A percentile compares a stretch with the other conserved stretches of the same genome.
phyloP scores from a whole-genome alignment of 35 echinoderm and acorn worm species.

The Chiridota heheva region DNA sequence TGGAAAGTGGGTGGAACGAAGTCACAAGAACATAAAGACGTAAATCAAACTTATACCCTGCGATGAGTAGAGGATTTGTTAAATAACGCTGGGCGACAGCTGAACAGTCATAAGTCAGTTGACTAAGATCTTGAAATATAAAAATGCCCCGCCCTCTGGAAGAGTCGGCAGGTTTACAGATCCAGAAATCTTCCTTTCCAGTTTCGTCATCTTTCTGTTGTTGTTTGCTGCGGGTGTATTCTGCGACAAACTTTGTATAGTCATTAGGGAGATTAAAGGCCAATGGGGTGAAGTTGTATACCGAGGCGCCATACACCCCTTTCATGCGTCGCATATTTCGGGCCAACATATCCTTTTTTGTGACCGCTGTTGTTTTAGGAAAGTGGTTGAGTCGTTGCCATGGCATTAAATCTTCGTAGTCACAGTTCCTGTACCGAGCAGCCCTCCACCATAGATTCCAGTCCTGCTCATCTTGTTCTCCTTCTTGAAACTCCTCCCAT shows the following conservation, averaged over 20 bases:
- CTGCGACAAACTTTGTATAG: slow-evolving; percentile 94
- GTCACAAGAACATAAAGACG: slow-evolving; percentile 79
- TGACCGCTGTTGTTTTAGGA: slow-evolving; percentile 78
- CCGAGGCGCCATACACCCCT: slow-evolving; percentile 77
- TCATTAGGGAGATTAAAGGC: slow-evolving; percentile 90
- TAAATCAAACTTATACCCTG: slow-evolving; percentile 91
- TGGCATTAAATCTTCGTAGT: slow-evolving; percentile 73
- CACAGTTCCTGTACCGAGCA: slow-evolving; percentile 64
- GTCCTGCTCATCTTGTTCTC: slow-evolving; percentile 63
- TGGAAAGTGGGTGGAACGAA: slow-evolving; percentile 71
- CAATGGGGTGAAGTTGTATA: slow-evolving; percentile 83
- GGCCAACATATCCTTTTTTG: slow-evolving; percentile 81
- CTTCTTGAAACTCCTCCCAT: slow-evolving; percentile 85
- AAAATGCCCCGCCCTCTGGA: slow-evolving; percentile 86
- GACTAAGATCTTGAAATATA: slow-evolving; percentile 80
- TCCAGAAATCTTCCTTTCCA: slow-evolving; percentile 60
- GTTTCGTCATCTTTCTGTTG: slow-evolving; percentile 49
- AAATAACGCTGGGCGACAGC: slow-evolving; percentile 80
- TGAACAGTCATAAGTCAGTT: slow-evolving; percentile 76
- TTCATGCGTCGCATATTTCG: slow-evolving; percentile 85
- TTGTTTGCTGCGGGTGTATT: slow-evolving; percentile 67
- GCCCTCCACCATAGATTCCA: slow-evolving; percentile 89
- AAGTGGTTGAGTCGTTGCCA: slow-evolving; percentile 92
- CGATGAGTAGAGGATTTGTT: slow-evolving; percentile 76
- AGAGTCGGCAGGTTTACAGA: slow-evolving; percentile 87